These are phyloP conservation scores for Helleia helle DNA, from an alignment of 2,888 invertebrate species.

Conservation along the genomic window DNA sequence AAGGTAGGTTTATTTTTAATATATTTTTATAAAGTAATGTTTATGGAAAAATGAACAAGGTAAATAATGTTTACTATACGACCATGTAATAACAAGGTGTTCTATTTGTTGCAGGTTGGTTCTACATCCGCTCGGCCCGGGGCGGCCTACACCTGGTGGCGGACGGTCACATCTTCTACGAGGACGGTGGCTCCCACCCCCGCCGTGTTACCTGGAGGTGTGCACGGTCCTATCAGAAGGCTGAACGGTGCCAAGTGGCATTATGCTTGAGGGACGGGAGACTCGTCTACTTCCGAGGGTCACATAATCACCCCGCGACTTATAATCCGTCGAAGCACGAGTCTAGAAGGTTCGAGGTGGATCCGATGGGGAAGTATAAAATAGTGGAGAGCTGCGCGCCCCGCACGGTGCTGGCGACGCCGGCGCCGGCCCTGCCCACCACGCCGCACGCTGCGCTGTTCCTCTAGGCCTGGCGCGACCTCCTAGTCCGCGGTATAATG, in stretches of 20 bases:
- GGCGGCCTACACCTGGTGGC: conserved; percentile 64
- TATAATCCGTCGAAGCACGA: conserved; percentile 63
- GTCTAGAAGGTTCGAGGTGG: conserved; percentile 59
- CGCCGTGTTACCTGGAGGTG: conserved; percentile 66
- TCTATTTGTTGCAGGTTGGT: conserved; percentile 55
- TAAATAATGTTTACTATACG: not conserved
- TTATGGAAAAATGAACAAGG: not conserved
- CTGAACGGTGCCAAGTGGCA: conserved; percentile 64
- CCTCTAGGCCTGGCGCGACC: conserved; percentile 72
- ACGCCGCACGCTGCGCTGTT: conserved; percentile 55
- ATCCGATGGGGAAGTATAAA: conserved; percentile 68
- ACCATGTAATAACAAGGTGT: conserved; percentile 13
- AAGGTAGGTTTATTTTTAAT: conserved; percentile 8
- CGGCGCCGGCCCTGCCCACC: conserved; percentile 39
- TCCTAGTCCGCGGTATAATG: conserved; percentile 62
- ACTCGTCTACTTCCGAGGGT: conserved; percentile 60
- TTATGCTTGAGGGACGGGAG: conserved; percentile 63
- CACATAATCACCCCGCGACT: conserved; percentile 61
- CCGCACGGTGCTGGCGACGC: conserved; percentile 28
- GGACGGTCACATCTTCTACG: conserved; percentile 66
- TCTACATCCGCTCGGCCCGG: conserved; percentile 65
- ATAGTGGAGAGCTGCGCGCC: conserved; percentile 46
- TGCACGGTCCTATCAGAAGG: conserved; percentile 65
- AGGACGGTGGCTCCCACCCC: conserved; percentile 64
- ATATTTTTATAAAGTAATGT: not conserved